A percentile compares a stretch with the other conserved stretches of the same genome.
Evolutionary conservation across 92 coral and sea anemone species (phyloP).

Genomic region (Phenganax stokvisi): DNA sequence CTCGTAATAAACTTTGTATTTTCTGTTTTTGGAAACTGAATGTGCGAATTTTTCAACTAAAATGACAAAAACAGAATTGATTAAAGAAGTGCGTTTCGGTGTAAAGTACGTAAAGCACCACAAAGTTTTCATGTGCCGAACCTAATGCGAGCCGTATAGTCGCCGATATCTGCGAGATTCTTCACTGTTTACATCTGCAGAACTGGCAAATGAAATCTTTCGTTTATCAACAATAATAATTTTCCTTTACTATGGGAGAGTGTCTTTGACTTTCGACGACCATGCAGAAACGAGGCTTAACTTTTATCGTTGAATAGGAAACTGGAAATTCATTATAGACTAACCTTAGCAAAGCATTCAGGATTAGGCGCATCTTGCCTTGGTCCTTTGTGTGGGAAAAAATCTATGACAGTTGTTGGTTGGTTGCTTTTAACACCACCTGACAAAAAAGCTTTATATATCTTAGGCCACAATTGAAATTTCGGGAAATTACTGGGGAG

Average conservation of each 20-base stretch:
- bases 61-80: not conserved
- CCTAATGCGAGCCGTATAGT: not conserved
- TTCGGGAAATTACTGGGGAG: too few species aligned
- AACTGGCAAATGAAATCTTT: too few species aligned
- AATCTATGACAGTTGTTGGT: slow-evolving; percentile 85
- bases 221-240: too few species aligned
- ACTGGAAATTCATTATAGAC: not conserved
- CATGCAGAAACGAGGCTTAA: not conserved
- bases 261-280: too few species aligned
- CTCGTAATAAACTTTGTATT: slow-evolving; percentile 86
- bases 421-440: slow-evolving; percentile 65
- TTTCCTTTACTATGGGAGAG: too few species aligned
- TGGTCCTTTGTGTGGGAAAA: slow-evolving; percentile 64
- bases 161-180: too few species aligned
- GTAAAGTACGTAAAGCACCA: not conserved
- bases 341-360: slow-evolving; percentile 67
- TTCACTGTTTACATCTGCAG: too few species aligned
- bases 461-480: too few species aligned
- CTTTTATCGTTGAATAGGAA: not conserved
- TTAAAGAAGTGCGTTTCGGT: not conserved
- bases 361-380: slow-evolving; percentile 73
- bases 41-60: slow-evolving; percentile 89
- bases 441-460: not conserved
- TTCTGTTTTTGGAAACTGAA: slow-evolving; percentile 63
- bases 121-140: not conserved